Conservation (phyloP, 1,140 invertebrate genomes). For the Drosophila guanche region DNA sequence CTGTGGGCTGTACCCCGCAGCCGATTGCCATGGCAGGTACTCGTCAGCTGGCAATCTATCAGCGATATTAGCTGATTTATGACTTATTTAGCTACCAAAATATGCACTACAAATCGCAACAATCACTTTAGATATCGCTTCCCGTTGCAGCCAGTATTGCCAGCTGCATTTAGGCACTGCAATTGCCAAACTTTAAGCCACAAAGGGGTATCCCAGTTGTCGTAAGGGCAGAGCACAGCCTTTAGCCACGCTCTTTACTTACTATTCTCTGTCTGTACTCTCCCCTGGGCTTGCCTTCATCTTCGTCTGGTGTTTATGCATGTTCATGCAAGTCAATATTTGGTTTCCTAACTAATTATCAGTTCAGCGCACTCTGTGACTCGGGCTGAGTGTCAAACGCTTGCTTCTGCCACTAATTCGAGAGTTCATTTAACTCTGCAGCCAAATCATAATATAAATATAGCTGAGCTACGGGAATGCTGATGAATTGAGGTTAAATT, state of each 20-base stretch:
- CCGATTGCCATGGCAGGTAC: too few relatives aligned
- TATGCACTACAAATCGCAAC: too few relatives aligned
- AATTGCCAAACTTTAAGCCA: too few relatives aligned
- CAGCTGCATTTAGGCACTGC: too few relatives aligned
- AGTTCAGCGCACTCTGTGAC: conserved; percentile 73
- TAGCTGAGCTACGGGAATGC: neutral
- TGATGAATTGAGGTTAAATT: conserved; percentile 37
- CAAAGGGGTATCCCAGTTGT: too few relatives aligned
- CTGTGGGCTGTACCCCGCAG: neutral
- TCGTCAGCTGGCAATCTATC: too few relatives aligned
- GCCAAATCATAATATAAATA: conserved; percentile 28
- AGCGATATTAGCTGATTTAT: too few relatives aligned
- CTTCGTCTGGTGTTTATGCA: conserved; percentile 44
- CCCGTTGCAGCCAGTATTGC: too few relatives aligned
- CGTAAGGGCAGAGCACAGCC: too few relatives aligned
- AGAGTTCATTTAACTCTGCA: conserved; percentile 76
- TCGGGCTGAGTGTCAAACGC: conserved; percentile 53
- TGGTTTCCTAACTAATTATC: conserved; percentile 80
- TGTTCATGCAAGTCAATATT: conserved; percentile 73
- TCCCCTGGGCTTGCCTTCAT: neutral
- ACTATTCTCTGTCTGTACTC: neutral
- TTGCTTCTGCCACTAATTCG: conserved; percentile 33
- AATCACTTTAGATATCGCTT: too few relatives aligned
- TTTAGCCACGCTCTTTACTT: too few relatives aligned
- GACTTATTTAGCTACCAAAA: too few relatives aligned